phyloP scores from a whole-genome alignment of 1,140 invertebrate genomes.

The Augochlora pura region DNA sequence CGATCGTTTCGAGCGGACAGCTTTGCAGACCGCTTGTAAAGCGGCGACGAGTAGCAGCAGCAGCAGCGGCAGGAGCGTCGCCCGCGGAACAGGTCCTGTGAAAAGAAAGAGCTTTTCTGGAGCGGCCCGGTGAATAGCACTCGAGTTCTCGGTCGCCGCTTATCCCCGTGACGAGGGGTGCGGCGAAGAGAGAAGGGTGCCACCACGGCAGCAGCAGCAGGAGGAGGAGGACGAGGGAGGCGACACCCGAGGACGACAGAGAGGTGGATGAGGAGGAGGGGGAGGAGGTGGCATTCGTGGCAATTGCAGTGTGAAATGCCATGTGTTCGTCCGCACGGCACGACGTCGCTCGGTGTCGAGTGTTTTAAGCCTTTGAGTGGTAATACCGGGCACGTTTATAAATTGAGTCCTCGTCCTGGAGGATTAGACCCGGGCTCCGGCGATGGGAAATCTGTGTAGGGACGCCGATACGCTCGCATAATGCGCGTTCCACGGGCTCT shows the following conservation, averaged over 20 bases:
- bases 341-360: slow-evolving; percentile 58
- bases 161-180: slow-evolving; percentile 1
- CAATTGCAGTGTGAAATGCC: slow-evolving; percentile 69
- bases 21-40: slow-evolving; percentile 2
- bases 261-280: too few species aligned
- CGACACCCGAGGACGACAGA: neutral
- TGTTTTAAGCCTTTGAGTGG: slow-evolving; percentile 70
- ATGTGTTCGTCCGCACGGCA: slow-evolving; percentile 51
- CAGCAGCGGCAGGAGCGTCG: too few species aligned
- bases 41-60: slow-evolving; percentile 6
- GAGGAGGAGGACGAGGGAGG: too few species aligned
- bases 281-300: slow-evolving; percentile 46
- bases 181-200: neutral
- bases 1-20: neutral
- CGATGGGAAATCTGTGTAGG: slow-evolving; percentile 68
- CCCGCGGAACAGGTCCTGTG: slow-evolving; percentile 21
- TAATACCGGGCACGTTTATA: slow-evolving; percentile 68
- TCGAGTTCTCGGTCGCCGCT: slow-evolving; percentile 42
- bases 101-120: slow-evolving; percentile 36
- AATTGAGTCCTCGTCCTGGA: slow-evolving; percentile 69
- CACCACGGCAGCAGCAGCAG: too few species aligned
- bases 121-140: slow-evolving; percentile 32
- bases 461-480: slow-evolving; percentile 46
- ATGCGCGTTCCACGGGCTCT: slow-evolving; percentile 57
- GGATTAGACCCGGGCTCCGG: slow-evolving; percentile 58